These are phyloP conservation scores for Anas georgica DNA, from an alignment of 2,797 vertebrate species.

Conservation along the genomic window DNA sequence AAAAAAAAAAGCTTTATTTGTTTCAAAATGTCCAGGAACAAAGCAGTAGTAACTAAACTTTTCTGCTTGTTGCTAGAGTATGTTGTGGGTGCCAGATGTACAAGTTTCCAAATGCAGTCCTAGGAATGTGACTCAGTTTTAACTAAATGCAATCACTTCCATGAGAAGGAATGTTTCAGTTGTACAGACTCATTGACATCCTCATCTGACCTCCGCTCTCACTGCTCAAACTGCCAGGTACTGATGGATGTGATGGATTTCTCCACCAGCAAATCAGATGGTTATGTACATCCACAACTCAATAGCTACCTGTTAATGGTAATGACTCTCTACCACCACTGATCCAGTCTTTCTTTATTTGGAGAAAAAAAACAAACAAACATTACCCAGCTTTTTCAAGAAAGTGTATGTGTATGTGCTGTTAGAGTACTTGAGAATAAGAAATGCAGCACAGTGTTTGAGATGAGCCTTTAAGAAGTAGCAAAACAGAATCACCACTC, in stretches of 20 bases:
- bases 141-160: not conserved
- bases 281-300: not conserved
- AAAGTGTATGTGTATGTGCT: not conserved
- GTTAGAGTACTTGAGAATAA: not conserved
- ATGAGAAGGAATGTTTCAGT: not conserved
- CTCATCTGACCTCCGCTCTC: not conserved
- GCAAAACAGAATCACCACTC: too few species aligned
- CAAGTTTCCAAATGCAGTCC: conserved; percentile 9
- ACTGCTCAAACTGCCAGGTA: not conserved
- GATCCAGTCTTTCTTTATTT: not conserved
- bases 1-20: not conserved
- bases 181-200: not conserved
- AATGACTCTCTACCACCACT: not conserved
- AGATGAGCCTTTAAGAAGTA: not conserved
- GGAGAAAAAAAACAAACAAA: too few species aligned
- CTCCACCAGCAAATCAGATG: not conserved
- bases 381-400: not conserved
- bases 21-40: conserved; percentile 39
- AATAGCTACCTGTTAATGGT: not conserved
- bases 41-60: conserved; percentile 25
- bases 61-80: not conserved
- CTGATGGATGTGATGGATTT: not conserved
- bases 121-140: conserved; percentile 4
- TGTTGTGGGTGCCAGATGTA: conserved; percentile 28
- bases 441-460: not conserved